A percentile compares a stretch with the other conserved stretches of the same genome.
Conservation (phyloP, 2,888 invertebrate genomes). For the Neoascia interrupta region DNA sequence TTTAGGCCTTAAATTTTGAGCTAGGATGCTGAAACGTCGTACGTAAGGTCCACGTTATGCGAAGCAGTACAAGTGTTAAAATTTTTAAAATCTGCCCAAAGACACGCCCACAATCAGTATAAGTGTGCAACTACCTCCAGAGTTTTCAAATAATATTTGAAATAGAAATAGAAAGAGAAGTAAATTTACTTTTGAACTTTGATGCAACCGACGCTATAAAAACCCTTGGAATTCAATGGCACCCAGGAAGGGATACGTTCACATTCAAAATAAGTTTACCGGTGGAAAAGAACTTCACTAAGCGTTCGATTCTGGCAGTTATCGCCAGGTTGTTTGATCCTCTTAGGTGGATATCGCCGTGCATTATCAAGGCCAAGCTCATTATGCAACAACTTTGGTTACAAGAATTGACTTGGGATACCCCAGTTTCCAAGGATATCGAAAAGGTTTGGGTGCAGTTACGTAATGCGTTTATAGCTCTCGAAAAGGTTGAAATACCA, state of each 20-base stretch:
- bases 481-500: constrained; percentile 12
- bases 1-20: no score
- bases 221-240: constrained; percentile 11
- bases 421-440: constrained; percentile 24
- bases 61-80: no score
- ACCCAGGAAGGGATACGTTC: constrained; percentile 1
- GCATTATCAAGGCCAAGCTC: constrained; percentile 56
- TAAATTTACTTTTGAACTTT: no score
- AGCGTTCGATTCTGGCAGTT: constrained; percentile 33
- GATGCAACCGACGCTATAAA: no score
- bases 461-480: constrained; percentile 6
- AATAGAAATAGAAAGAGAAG: no score
- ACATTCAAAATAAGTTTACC: not conserved
- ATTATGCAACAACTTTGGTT: constrained; percentile 59
- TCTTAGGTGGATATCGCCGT: constrained; percentile 54
- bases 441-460: constrained; percentile 29
- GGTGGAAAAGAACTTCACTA: not conserved
- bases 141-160: no score
- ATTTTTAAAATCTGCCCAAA: no score
- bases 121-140: no score
- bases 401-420: constrained; percentile 44
- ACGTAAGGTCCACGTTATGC: no score
- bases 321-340: constrained; percentile 59
- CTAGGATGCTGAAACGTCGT: no score
- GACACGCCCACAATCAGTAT: no score